Evolutionary conservation across 2,113 vertebrate genomes (phyloP), one percentile per base, ranked within the genome.

Genomic region (Numida meleagris): DNA sequence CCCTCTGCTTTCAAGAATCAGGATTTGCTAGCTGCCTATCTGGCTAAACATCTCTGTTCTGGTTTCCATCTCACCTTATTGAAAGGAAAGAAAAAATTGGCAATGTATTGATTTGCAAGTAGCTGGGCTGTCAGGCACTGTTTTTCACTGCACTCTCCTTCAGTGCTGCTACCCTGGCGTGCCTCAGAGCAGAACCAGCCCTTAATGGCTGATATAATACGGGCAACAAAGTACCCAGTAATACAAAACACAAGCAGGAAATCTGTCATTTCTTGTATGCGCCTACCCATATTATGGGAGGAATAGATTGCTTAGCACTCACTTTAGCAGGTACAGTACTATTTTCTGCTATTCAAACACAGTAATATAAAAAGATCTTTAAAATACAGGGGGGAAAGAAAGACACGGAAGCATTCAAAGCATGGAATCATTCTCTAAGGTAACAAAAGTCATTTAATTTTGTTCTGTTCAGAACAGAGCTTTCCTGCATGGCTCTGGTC

Each of bases 31-130:
- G 67, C 48, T 80, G 79, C 42, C 34, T 83, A 27, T 63, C 71
- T 57, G 33, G 38, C 33, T 88, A 71, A 85, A 88, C 0, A 0
- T 71, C 73, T 75, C 72, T 1, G 0, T 95, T 93, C 76, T 91
- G 67, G 42, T 82, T 89, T 80, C 55, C 91, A 14, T 90, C 82
- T 77, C 79, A 57, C 31, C 61, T 73, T 94, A 90, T 59, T 77
- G 75, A 93, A 68, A 88, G 63, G 43, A 80, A 82, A 67, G 18
- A 34, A 82, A 89, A 89, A 87, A 79, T 51, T 63, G 57, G 58
- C 72, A 83, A 21, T 51, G 63, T 67, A 67, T 71, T 74, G 74
- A 93, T 93, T 83, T 86, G 20, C 33, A 71, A 85, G 85, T 45
- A 70, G 34, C 50, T 9, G 9, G 63, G 50, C 79, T 85, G 61